phyloP scores from a whole-genome alignment of 2,888 invertebrate genomes.

The Clunio marinus region DNA sequence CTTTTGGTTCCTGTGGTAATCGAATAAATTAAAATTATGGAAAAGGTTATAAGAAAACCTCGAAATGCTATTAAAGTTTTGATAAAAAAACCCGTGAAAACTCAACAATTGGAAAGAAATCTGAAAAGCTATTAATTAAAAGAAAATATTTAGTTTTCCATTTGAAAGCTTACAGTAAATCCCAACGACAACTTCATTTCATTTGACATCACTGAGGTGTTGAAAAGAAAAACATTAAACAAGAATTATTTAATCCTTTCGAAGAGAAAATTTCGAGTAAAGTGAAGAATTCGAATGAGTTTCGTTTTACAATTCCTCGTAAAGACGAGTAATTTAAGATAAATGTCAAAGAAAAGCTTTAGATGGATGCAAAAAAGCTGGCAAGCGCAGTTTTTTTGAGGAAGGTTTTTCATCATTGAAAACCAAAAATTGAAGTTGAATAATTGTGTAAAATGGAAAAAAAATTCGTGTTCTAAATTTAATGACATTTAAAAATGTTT shows the following conservation, averaged over 20 bases:
- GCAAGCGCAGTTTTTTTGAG: not conserved
- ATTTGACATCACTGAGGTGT: not conserved
- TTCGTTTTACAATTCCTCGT: slow-evolving; percentile 11
- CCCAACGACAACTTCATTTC: not conserved
- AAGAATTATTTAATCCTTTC: not conserved
- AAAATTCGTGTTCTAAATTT: slow-evolving; percentile 22
- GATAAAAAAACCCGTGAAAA: not conserved
- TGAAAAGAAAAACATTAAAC: not conserved
- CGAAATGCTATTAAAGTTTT: no score
- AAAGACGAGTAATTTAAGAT: slow-evolving; percentile 33
- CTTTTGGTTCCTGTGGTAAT: slow-evolving; percentile 34
- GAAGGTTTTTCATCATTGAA: slow-evolving; percentile 23
- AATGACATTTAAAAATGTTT: slow-evolving; percentile 5
- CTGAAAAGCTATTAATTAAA: slow-evolving; percentile 18
- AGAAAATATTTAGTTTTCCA: slow-evolving; percentile 9
- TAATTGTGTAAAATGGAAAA: not conserved
- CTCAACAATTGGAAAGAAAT: not conserved
- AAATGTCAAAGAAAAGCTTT: slow-evolving; percentile 11
- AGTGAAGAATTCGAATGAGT: slow-evolving; percentile 27
- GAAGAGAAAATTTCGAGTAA: not conserved
- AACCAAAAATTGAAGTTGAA: slow-evolving; percentile 17
- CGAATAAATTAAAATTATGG: slow-evolving; percentile 16
- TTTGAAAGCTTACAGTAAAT: not conserved
- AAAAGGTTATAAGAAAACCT: no score
- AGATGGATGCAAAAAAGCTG: not conserved